Percentiles rank a stretch among this genome's conserved stretches.
Evolutionary conservation across 2,113 vertebrate genomes (phyloP).

Genomic region (Jaculus jaculus): DNA sequence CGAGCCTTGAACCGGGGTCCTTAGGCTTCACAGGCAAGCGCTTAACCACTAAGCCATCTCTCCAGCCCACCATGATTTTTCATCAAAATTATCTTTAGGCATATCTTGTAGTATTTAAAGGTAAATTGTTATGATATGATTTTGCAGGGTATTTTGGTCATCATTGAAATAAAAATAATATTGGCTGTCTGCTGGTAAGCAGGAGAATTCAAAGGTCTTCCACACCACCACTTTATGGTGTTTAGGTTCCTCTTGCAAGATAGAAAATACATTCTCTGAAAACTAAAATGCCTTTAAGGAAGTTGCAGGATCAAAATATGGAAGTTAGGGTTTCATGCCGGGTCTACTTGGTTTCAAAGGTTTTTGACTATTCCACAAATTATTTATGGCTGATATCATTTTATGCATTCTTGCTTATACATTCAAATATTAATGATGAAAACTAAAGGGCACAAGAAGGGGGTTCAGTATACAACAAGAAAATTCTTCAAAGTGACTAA

Average conservation of each 20-base stretch:
- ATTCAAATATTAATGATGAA: neutral
- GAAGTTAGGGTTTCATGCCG: neutral
- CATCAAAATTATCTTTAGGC: fast-evolving
- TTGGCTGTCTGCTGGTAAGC: neutral
- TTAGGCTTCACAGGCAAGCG: no score
- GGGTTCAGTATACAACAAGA: neutral
- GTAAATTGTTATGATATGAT: neutral
- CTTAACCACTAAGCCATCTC: no score
- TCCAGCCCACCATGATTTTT: neutral
- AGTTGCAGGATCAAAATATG: neutral
- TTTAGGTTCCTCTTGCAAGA: neutral
- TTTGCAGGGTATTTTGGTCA: neutral
- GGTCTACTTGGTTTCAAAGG: neutral
- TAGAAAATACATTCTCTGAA: neutral
- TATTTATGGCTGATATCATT: no score
- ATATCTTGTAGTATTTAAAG: neutral
- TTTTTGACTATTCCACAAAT: neutral
- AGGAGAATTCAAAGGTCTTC: neutral
- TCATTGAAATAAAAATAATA: neutral
- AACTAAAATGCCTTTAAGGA: neutral
- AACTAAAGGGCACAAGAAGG: neutral
- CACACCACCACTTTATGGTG: neutral
- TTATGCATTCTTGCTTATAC: neutral
- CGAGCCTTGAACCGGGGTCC: no score
- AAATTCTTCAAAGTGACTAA: neutral